These are phyloP conservation scores for Camelus bactrianus DNA, from an alignment of 2,113 vertebrate species.

Conservation along the genomic window DNA sequence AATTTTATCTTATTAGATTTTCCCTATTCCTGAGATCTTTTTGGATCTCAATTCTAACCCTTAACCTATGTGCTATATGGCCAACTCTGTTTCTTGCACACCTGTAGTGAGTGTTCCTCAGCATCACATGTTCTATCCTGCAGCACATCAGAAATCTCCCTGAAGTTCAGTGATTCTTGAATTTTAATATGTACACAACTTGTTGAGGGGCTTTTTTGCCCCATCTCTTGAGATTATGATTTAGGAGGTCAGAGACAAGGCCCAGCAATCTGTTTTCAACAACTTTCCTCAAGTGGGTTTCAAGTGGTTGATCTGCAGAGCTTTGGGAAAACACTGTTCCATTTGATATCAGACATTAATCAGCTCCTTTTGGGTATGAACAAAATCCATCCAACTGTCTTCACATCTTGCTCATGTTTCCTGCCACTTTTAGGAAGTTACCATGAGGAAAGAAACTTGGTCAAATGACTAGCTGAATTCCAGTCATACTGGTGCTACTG, in stretches of 20 bases:
- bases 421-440: constrained; percentile 30
- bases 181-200: not conserved
- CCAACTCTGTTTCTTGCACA: not conserved
- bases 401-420: not conserved
- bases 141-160: not conserved
- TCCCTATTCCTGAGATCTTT: not conserved
- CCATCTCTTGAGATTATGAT: not conserved
- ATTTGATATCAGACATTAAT: not conserved
- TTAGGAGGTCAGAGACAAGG: constrained; percentile 8
- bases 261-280: not conserved
- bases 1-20: constrained; percentile 30
- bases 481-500: not conserved
- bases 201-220: not conserved
- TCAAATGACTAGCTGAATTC: not conserved
- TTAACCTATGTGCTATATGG: not conserved
- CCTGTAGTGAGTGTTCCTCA: not conserved
- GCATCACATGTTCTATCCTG: not conserved
- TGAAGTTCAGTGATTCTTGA: not conserved
- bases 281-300: not conserved
- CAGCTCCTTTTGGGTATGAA: not conserved
- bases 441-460: not conserved
- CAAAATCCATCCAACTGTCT: not conserved
- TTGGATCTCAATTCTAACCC: not conserved
- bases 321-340: not conserved
- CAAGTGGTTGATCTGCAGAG: not conserved